These are phyloP conservation scores for Melinaea menophilus DNA, from an alignment of 2,888 invertebrate genomes.

Conservation along the genomic window DNA sequence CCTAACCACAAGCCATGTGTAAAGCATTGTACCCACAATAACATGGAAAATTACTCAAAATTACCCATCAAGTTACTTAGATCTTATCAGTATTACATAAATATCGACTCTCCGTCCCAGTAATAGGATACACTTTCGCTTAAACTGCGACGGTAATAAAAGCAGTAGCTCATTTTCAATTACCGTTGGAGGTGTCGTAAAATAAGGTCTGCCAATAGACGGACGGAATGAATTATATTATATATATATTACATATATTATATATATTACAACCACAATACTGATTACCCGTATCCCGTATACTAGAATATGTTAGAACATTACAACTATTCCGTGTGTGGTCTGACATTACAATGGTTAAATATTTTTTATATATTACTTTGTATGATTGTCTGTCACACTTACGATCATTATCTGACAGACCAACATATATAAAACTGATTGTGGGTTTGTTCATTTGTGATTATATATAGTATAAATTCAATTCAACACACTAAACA, in stretches of 20 bases:
- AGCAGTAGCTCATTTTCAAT: constrained; percentile 45
- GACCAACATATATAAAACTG: no score
- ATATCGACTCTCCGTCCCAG: not conserved
- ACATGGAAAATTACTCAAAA: not conserved
- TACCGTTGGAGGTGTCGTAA: constrained; percentile 44
- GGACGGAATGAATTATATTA: constrained; percentile 29
- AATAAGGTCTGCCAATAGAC: constrained; percentile 42
- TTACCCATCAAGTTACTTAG: not conserved
- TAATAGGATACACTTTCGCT: not conserved
- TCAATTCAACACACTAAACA: no score
- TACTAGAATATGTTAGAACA: constrained; percentile 48
- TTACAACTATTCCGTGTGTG: constrained; percentile 22
- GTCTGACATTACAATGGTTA: no score
- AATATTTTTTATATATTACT: no score
- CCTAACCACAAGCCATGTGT: no score
- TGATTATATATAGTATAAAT: no score
- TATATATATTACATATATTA: constrained; percentile 20
- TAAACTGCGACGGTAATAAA: constrained; percentile 28
- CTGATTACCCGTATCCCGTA: constrained; percentile 71
- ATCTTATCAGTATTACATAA: not conserved
- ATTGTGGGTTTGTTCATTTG: no score
- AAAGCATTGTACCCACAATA: constrained; percentile 5
- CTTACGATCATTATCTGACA: no score
- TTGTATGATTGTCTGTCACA: no score
- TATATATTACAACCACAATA: constrained; percentile 55